phyloP scores from a whole-genome alignment of 2,888 invertebrate species.

The Sabatieria punctata region DNA sequence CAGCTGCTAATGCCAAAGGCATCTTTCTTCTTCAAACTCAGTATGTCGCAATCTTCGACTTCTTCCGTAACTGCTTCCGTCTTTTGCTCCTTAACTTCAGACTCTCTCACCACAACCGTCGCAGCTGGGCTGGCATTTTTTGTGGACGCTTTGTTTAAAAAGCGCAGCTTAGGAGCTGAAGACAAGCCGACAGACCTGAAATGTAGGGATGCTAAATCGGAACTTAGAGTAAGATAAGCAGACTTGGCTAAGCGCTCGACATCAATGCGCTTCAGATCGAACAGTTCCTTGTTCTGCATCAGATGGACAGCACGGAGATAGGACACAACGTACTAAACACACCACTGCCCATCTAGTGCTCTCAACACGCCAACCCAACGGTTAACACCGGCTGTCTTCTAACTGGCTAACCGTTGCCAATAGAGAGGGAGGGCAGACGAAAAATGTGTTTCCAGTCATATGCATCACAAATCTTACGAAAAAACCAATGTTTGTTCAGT shows the following conservation, averaged over 20 bases:
- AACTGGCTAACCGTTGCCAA: too few relatives aligned
- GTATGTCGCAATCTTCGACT: conserved; percentile 8
- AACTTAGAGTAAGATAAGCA: not conserved
- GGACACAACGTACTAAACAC: conserved; percentile 54
- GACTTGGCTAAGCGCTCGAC: conserved; percentile 58
- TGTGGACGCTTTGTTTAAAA: conserved; percentile 48
- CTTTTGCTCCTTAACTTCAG: conserved; percentile 6
- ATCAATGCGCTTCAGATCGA: conserved; percentile 62
- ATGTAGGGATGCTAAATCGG: conserved; percentile 2
- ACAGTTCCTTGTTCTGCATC: conserved; percentile 82
- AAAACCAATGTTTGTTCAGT: too few relatives aligned
- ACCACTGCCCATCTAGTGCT: too few relatives aligned
- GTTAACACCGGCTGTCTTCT: too few relatives aligned
- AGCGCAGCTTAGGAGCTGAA: conserved; percentile 69
- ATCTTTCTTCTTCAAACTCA: too few relatives aligned
- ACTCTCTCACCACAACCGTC: too few relatives aligned
- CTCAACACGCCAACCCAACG: too few relatives aligned
- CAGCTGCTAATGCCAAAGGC: too few relatives aligned
- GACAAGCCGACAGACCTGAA: conserved; percentile 60
- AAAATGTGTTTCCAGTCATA: conserved; percentile 1
- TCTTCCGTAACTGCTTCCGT: conserved; percentile 9
- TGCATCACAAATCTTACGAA: too few relatives aligned
- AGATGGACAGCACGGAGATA: conserved; percentile 74
- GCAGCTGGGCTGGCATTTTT: too few relatives aligned
- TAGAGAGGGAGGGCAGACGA: not conserved